phyloP scores from a whole-genome alignment of 2,888 invertebrate genomes.

The Beris morrisii region DNA sequence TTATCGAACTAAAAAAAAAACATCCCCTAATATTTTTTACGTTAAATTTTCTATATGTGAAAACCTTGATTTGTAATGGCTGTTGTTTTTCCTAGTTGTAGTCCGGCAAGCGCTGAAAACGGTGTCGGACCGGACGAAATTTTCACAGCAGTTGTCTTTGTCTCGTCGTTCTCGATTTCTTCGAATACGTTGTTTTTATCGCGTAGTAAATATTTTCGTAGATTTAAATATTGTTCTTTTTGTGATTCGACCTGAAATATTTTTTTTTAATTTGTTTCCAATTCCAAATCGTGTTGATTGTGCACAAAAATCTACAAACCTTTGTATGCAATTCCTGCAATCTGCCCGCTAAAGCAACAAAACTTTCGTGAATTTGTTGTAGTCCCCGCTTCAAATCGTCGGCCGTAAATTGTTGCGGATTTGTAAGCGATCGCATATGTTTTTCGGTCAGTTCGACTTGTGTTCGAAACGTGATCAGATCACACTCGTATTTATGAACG shows the following conservation, averaged over 20 bases:
- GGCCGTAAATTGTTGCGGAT: conserved; percentile 66
- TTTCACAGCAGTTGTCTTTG: conserved; percentile 53
- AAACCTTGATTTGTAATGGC: conserved; percentile 35
- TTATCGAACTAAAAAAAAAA: no score
- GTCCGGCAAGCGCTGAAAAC: conserved; percentile 54
- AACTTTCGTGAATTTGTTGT: conserved; percentile 80
- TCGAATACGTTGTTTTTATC: conserved; percentile 80
- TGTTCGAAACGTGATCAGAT: conserved; percentile 67
- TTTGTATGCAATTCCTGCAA: conserved; percentile 77
- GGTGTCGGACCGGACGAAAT: conserved; percentile 66
- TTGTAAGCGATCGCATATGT: conserved; percentile 67
- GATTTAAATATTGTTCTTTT: conserved; percentile 82
- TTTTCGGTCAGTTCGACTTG: conserved; percentile 75
- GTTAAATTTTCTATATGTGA: conserved; percentile 26
- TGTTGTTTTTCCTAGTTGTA: conserved; percentile 28
- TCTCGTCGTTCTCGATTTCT: conserved; percentile 50
- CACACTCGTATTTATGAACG: conserved; percentile 69
- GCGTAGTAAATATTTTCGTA: conserved; percentile 70
- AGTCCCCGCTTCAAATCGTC: conserved; percentile 79
- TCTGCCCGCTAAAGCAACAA: conserved; percentile 84
- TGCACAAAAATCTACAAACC: conserved; percentile 40
- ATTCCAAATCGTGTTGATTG: background rate
- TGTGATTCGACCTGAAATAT: conserved; percentile 69
- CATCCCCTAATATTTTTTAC: no score
- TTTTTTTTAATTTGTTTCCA: background rate